Evolutionary conservation across 1,140 invertebrate genomes (phyloP), one percentile per base, ranked within the genome.

Genomic region (Drosophila novamexicana): DNA sequence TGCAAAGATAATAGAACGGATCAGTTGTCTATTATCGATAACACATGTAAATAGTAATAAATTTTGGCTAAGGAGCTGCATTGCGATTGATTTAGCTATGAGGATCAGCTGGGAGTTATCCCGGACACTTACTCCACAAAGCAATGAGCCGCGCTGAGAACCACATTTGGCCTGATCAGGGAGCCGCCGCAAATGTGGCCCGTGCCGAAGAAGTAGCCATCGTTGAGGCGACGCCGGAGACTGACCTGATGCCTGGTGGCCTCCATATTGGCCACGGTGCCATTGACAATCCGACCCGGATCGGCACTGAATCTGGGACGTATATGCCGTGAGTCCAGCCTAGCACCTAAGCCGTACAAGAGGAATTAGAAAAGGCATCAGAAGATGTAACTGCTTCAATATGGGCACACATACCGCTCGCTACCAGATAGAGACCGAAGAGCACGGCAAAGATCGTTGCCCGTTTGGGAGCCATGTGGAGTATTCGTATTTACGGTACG

Each of bases 81-180:
- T 2, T 18, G 18, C 3, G 22, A 22, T 2, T 22, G n/a, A 14
- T 14, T 1, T n/a, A 44, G 40, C 7, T 16, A 53, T 53, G 32
- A 10, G 0, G 0, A 29, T 58, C 18, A 12, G 12, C 8, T 32
- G 6, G 5, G 0, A n/a, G 7, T 16, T 52, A 34, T 6, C 12
- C 29, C 5, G 4, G 0, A 0, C 1, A 85, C 90, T 89, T 64
- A 92, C 91, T 92, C 75, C 29, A 89, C 77, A 75, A 94, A 92
- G 32, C 94, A 93, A 79, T 94, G 91, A 36, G 93, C 93, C 9
- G 94, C 94, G 16, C 91, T 90, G 0, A 93, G 68, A 2, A 93
- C 82, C 47, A 80, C 91, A 45, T 85, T 79, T 0, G 88, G 63
- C 5, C 73, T 74, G 57, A 93, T 92, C n/a, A 93, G 65, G 0